Evolutionary conservation across 2,797 vertebrate species (phyloP).

Genomic region (Poeciliopsis gracilis): DNA sequence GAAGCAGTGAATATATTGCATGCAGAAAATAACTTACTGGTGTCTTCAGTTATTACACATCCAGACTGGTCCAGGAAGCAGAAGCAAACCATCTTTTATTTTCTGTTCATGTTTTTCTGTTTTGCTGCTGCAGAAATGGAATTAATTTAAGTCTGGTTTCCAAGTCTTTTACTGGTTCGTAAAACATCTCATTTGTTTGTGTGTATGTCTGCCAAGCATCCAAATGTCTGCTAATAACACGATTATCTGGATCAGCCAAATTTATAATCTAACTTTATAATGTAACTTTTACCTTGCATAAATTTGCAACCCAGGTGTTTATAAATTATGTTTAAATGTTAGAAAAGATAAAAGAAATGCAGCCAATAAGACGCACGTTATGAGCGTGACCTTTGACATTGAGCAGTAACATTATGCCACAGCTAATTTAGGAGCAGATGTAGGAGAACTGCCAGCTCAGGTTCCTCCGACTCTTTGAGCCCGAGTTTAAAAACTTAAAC

Average conservation of each 20-base stretch:
- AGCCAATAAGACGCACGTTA: background rate
- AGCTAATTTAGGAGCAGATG: constrained; percentile 48
- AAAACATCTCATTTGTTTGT: background rate
- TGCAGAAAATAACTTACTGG: background rate
- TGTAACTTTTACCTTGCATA: no score
- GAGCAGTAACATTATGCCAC: constrained; percentile 33
- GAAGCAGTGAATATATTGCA: background rate
- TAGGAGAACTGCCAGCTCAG: background rate
- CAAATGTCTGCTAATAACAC: background rate
- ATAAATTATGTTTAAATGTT: background rate
- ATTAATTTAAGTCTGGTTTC: background rate
- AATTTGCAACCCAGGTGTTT: background rate
- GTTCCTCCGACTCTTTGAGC: background rate
- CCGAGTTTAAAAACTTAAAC: background rate
- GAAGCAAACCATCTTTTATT: background rate
- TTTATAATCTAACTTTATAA: background rate
- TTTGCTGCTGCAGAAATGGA: background rate
- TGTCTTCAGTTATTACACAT: background rate
- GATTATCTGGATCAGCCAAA: background rate
- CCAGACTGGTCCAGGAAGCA: background rate
- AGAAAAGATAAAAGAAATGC: background rate
- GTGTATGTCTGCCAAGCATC: background rate
- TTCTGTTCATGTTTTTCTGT: background rate
- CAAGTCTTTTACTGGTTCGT: background rate
- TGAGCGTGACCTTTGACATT: constrained; percentile 12